These are phyloP conservation scores for Synanthedon myopaeformis DNA, from an alignment of 2,888 invertebrate species.

Conservation along the genomic window DNA sequence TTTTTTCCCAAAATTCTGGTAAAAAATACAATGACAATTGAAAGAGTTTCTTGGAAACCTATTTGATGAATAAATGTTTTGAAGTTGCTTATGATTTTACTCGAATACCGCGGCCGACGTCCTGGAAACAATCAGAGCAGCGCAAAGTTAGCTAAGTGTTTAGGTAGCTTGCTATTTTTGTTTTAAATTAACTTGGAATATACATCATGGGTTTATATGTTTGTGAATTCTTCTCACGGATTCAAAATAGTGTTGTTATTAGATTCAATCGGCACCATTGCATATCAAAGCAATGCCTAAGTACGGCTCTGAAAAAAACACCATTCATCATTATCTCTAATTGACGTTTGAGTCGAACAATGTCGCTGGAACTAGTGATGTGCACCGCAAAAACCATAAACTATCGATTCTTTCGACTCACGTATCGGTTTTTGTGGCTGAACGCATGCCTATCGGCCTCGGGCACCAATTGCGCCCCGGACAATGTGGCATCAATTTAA, in stretches of 20 bases:
- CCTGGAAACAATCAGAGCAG: too few relatives aligned
- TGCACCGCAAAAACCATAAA: conserved; percentile 51
- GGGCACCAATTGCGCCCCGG: conserved; percentile 32
- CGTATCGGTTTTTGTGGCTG: conserved; percentile 49
- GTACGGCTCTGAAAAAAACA: conserved; percentile 22
- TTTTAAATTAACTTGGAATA: too few relatives aligned
- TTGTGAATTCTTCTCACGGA: too few relatives aligned
- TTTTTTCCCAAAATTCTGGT: too few relatives aligned
- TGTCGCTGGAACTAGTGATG: conserved; percentile 46
- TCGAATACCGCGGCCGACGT: too few relatives aligned
- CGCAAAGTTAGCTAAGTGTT: too few relatives aligned
- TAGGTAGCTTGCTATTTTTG: too few relatives aligned
- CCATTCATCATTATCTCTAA: conserved; percentile 60
- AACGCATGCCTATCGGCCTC: conserved; percentile 47
- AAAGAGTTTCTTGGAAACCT: too few relatives aligned
- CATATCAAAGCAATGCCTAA: background rate
- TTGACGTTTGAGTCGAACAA: conserved; percentile 55
- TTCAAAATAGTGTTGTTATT: background rate
- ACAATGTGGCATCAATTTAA: conserved; percentile 44
- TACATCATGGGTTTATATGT: too few relatives aligned
- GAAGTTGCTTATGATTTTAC: too few relatives aligned
- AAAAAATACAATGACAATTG: too few relatives aligned
- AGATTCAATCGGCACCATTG: background rate
- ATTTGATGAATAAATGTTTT: too few relatives aligned
- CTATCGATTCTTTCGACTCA: conserved; percentile 57